Percentiles rank a stretch among this genome's conserved stretches.
phyloP scores from a whole-genome alignment of 1,140 invertebrate species.

The Caenorhabditis briggsae region DNA sequence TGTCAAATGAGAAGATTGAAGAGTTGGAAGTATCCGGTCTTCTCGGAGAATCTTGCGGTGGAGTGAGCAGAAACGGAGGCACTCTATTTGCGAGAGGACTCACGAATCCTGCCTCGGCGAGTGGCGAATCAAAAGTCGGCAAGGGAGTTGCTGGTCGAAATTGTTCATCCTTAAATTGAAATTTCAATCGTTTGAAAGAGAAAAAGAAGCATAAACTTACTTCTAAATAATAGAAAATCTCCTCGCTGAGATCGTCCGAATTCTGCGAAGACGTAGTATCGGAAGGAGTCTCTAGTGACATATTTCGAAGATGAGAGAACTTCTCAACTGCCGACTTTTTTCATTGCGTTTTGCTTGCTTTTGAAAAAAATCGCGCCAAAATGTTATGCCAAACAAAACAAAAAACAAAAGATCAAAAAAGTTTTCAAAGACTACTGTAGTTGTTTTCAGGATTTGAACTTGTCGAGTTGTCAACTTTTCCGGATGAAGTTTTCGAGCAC shows the following conservation, averaged over 20 bases:
- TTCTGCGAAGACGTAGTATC: background rate
- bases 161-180: slow-evolving; percentile 17
- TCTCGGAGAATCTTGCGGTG: background rate
- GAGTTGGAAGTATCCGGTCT: slow-evolving; percentile 26
- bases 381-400: background rate
- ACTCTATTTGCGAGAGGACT: background rate
- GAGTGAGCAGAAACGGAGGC: background rate
- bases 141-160: background rate
- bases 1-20: slow-evolving; percentile 14
- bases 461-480: slow-evolving; percentile 65
- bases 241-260: background rate
- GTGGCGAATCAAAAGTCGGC: background rate
- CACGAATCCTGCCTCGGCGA: background rate
- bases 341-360: background rate
- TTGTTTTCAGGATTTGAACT: slow-evolving; percentile 66
- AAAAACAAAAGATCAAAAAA: background rate
- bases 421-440: slow-evolving; percentile 17
- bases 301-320: background rate
- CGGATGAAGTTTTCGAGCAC: slow-evolving; percentile 58
- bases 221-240: background rate
- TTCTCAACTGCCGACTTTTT: background rate
- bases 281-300: slow-evolving; percentile 10
- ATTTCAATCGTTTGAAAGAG: background rate
- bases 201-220: background rate
- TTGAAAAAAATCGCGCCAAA: background rate